Evolutionary conservation across 2,797 vertebrate genomes (phyloP).

Genomic region (Pogoniulus pusillus): DNA sequence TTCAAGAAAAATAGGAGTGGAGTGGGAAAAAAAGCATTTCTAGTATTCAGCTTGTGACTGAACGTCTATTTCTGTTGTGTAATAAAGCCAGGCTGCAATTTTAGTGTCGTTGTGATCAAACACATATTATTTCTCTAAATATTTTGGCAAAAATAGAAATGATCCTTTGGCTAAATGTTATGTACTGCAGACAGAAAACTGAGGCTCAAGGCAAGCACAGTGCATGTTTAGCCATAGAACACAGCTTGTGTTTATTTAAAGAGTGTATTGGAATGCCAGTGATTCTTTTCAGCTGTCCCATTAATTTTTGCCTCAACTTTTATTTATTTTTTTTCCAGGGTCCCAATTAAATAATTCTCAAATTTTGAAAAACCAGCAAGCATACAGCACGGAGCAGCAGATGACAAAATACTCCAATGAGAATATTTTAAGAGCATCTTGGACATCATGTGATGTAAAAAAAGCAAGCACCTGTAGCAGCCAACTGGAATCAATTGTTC

Average conservation of each 20-base stretch:
- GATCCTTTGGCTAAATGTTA: not conserved
- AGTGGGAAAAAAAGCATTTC: not conserved
- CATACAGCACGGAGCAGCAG: not conserved
- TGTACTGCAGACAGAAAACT: not conserved
- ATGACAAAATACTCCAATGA: slow-evolving; percentile 28
- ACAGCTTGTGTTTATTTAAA: slow-evolving; percentile 53
- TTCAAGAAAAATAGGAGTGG: not conserved
- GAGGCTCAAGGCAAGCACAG: slow-evolving; percentile 1
- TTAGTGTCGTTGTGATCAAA: not conserved
- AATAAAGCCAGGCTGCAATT: not conserved
- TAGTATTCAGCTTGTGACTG: not conserved
- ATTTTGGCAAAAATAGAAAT: not conserved
- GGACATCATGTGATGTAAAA: not conserved
- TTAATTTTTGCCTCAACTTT: slow-evolving; percentile 20
- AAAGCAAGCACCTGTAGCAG: slow-evolving; percentile 30
- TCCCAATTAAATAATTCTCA: slow-evolving; percentile 26
- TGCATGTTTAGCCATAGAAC: slow-evolving; percentile 6
- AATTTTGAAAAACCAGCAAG: slow-evolving; percentile 13
- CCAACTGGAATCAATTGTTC: slow-evolving; percentile 27
- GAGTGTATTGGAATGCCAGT: slow-evolving; percentile 43
- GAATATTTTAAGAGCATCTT: slow-evolving; percentile 4
- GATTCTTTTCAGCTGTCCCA: slow-evolving; percentile 69
- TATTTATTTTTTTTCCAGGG: slow-evolving; percentile 45
- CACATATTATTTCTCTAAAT: not conserved
- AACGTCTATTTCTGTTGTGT: not conserved